Percentiles rank a stretch among this genome's conserved stretches.
These are phyloP conservation scores for Cololabis saira DNA, from an alignment of 2,113 vertebrate species.

Conservation along the genomic window DNA sequence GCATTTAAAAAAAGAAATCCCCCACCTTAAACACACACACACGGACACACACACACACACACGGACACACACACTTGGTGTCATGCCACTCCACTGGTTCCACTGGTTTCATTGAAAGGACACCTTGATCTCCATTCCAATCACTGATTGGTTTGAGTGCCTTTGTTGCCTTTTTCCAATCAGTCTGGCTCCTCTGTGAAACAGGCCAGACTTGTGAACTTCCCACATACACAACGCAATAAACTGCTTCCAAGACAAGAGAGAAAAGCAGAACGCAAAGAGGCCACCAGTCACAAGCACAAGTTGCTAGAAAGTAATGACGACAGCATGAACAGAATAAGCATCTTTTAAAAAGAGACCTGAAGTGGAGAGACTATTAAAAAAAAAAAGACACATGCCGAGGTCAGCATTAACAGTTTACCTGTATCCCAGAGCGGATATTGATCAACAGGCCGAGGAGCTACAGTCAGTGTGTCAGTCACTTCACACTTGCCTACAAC, in stretches of 20 bases:
- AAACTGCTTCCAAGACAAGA: background rate
- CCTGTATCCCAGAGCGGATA: slow-evolving; percentile 63
- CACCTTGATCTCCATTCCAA: slow-evolving; percentile 36
- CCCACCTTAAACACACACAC: slow-evolving; percentile 59
- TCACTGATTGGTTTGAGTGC: slow-evolving; percentile 44
- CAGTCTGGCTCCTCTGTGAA: slow-evolving; percentile 19
- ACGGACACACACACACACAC: too few species aligned
- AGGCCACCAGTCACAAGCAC: background rate
- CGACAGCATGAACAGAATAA: background rate
- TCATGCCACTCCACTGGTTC: slow-evolving; percentile 70
- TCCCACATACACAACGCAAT: background rate
- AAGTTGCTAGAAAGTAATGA: background rate
- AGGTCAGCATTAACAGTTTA: slow-evolving; percentile 38
- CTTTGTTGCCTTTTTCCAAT: slow-evolving; percentile 33
- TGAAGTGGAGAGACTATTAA: too few species aligned
- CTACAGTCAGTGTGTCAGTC: slow-evolving; percentile 20
- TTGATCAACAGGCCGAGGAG: slow-evolving; percentile 11
- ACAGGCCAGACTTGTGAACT: slow-evolving; percentile 14
- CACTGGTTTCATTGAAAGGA: slow-evolving; percentile 67
- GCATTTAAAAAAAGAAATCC: slow-evolving; percentile 29
- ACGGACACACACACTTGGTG: slow-evolving; percentile 23
- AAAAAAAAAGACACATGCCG: slow-evolving; percentile 12
- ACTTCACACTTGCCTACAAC: slow-evolving; percentile 39
- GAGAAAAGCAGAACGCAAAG: background rate
- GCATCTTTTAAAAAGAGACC: too few species aligned